phyloP scores from a whole-genome alignment of 2,113 vertebrate species.

The Psittacula cyanocephala region DNA sequence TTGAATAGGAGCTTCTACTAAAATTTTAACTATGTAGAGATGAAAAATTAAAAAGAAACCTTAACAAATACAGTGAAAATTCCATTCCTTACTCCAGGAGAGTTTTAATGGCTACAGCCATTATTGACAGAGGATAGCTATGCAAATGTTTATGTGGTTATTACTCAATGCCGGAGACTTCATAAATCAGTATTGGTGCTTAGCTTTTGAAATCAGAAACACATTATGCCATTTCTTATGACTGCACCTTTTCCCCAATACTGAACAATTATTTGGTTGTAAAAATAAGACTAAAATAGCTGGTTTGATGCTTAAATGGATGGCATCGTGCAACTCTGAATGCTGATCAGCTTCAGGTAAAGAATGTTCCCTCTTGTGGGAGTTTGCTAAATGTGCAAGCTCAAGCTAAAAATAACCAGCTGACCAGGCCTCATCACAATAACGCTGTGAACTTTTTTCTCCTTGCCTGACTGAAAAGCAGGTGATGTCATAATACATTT shows the following conservation, averaged over 20 bases:
- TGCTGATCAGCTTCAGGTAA: constrained; percentile 58
- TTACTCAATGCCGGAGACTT: not conserved
- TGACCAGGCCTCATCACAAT: constrained; percentile 47
- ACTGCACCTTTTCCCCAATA: not conserved
- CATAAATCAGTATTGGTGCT: not conserved
- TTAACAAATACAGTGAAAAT: not conserved
- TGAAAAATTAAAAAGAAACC: not conserved
- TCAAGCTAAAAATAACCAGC: constrained; percentile 46
- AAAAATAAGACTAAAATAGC: constrained; percentile 40
- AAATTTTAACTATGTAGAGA: not conserved
- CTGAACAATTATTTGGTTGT: not conserved
- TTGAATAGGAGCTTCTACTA: not conserved
- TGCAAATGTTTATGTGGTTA: not conserved
- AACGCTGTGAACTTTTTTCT: constrained; percentile 16
- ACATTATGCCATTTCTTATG: not conserved
- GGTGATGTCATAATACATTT: not conserved
- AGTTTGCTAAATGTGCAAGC: constrained; percentile 6
- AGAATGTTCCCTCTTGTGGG: constrained; percentile 32
- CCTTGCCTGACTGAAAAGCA: constrained; percentile 17
- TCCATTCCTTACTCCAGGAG: not conserved
- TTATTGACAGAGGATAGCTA: not conserved
- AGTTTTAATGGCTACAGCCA: not conserved
- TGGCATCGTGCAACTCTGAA: constrained; percentile 33
- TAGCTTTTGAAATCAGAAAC: constrained; percentile 13
- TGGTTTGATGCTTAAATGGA: constrained; percentile 9